Evolutionary conservation across 2,113 vertebrate genomes (phyloP).

Genomic region (Mohoua ochrocephala): DNA sequence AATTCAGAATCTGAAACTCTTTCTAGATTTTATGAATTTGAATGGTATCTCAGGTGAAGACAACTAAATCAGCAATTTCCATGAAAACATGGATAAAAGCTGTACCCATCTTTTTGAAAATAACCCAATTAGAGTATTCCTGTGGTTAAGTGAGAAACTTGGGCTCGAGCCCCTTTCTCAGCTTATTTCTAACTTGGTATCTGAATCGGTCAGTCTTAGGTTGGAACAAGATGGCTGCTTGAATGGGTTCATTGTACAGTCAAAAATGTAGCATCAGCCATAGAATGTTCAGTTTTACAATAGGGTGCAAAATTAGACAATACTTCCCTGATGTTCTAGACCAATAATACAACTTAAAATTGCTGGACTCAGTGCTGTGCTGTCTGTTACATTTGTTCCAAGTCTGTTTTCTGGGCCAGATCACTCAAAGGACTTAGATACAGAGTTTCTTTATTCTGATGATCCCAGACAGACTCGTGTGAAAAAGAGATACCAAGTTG

Average conservation of each 20-base stretch:
- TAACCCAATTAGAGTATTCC: neutral
- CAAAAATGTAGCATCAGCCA: neutral
- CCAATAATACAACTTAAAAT: neutral
- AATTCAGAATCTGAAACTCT: neutral
- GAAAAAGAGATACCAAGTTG: neutral
- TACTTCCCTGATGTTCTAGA: neutral
- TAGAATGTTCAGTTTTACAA: neutral
- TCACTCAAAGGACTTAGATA: neutral
- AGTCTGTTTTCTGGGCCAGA: neutral
- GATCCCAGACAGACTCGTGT: neutral
- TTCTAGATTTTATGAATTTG: neutral
- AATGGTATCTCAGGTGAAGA: neutral
- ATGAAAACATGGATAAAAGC: neutral
- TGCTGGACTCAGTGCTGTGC: neutral
- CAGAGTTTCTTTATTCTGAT: neutral
- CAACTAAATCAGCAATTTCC: neutral
- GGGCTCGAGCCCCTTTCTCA: neutral
- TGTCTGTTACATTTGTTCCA: neutral
- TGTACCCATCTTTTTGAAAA: neutral
- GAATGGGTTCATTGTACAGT: neutral
- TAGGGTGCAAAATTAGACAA: neutral
- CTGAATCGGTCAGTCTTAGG: neutral
- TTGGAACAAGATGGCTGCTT: neutral
- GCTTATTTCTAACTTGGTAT: neutral
- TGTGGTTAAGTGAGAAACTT: neutral